Evolutionary conservation across 1,140 invertebrate genomes (phyloP).

Genomic region (Reticulitermes speratus): DNA sequence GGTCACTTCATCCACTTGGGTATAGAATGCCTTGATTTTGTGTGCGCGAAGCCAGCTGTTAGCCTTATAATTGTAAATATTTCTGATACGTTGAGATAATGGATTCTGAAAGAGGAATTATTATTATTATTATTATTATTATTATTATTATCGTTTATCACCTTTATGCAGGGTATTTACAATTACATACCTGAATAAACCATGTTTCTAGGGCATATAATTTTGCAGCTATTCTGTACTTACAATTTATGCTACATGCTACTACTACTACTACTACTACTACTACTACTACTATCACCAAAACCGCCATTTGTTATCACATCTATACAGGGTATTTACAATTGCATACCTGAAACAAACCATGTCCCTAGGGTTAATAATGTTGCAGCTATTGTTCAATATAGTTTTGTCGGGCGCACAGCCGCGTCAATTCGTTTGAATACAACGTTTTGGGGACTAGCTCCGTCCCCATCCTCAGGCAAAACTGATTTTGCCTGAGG

Average conservation of each 20-base stretch:
- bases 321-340: not conserved
- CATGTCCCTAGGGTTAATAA: not conserved
- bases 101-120: not conserved
- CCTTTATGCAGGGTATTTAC: too few relatives aligned
- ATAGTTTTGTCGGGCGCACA: too few relatives aligned
- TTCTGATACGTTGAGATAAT: conserved; percentile 46
- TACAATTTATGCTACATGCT: too few relatives aligned
- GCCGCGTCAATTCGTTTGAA: too few relatives aligned
- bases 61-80: conserved; percentile 58
- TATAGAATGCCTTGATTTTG: conserved; percentile 91
- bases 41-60: conserved; percentile 79
- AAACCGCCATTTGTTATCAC: not conserved
- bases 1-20: conserved; percentile 71
- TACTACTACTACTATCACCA: too few relatives aligned
- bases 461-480: too few relatives aligned
- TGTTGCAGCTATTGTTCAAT: not conserved
- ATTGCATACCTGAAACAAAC: not conserved
- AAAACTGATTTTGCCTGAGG: too few relatives aligned
- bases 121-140: not conserved
- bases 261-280: not conserved
- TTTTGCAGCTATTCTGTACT: too few relatives aligned
- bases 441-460: too few relatives aligned
- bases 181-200: too few relatives aligned
- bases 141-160: not conserved
- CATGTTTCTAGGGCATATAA: too few relatives aligned